These are phyloP conservation scores for Gymnarchus niloticus DNA, from an alignment of 2,113 vertebrate genomes.

Conservation along the genomic window DNA sequence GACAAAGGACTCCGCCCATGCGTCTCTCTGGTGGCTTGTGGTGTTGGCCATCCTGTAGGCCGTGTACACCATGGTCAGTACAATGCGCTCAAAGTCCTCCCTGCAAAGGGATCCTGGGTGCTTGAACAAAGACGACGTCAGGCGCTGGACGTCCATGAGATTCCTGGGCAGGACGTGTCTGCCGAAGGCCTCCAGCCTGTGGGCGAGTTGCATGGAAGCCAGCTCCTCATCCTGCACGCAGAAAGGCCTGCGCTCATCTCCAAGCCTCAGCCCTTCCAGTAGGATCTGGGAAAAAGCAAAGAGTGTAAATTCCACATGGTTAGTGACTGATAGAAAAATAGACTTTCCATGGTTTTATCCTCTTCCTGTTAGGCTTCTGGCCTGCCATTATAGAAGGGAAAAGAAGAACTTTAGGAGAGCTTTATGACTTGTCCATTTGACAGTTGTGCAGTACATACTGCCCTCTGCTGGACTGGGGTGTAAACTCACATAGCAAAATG, in stretches of 20 bases:
- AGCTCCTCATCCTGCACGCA: slow-evolving; percentile 78
- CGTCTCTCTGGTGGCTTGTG: slow-evolving; percentile 62
- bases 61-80: slow-evolving; percentile 71
- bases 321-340: background rate
- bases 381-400: background rate
- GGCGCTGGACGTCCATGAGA: slow-evolving; percentile 65
- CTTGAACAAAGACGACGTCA: slow-evolving; percentile 58
- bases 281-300: slow-evolving; percentile 62
- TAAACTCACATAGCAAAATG: background rate
- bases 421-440: background rate
- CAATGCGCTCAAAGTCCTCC: slow-evolving; percentile 76
- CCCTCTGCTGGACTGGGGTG: background rate
- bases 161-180: slow-evolving; percentile 72
- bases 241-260: slow-evolving; percentile 53
- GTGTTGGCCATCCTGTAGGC: slow-evolving; percentile 62
- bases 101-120: slow-evolving; percentile 56
- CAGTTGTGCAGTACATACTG: background rate
- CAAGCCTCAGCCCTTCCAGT: slow-evolving; percentile 66
- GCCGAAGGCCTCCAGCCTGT: slow-evolving; percentile 62
- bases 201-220: slow-evolving; percentile 68
- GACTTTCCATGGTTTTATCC: background rate
- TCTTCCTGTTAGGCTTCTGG: too few relatives aligned
- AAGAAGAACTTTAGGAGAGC: background rate
- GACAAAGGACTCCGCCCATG: slow-evolving; percentile 72
- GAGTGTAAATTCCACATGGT: background rate